Conservation (phyloP, 2,888 invertebrate genomes). For the Craniophora ligustri region DNA sequence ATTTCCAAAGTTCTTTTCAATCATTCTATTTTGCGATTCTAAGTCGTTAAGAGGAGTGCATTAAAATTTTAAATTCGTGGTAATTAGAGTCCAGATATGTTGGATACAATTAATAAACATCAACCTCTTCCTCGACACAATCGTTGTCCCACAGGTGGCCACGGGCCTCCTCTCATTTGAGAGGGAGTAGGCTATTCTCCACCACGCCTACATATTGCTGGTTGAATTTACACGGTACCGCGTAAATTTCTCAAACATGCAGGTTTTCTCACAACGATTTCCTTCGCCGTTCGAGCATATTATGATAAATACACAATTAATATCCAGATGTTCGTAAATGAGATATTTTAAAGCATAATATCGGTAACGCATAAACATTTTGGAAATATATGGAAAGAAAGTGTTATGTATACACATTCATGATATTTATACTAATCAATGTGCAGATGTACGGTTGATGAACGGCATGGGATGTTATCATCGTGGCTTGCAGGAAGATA, state of each 20-base stretch:
- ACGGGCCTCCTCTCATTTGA: too few species aligned
- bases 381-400: neutral
- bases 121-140: too few species aligned
- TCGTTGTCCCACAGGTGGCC: too few species aligned
- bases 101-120: conserved; percentile 2
- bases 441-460: conserved; percentile 36
- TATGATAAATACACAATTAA: conserved; percentile 3
- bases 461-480: conserved; percentile 31
- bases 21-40: too few species aligned
- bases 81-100: too few species aligned
- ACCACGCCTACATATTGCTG: too few species aligned
- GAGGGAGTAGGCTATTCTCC: neutral
- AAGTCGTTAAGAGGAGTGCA: conserved; percentile 11
- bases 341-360: conserved; percentile 12
- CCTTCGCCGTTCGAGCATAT: too few species aligned
- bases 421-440: conserved; percentile 28
- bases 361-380: conserved; percentile 21
- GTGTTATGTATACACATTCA: conserved; percentile 26
- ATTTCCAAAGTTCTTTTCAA: conserved; percentile 11
- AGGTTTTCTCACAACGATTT: too few species aligned
- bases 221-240: too few species aligned
- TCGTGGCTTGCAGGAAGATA: conserved; percentile 42
- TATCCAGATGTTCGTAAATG: neutral
- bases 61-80: too few species aligned
- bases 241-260: too few species aligned